These are phyloP conservation scores for Dicyrtomina minuta DNA, from an alignment of 2,888 invertebrate genomes.

Conservation along the genomic window DNA sequence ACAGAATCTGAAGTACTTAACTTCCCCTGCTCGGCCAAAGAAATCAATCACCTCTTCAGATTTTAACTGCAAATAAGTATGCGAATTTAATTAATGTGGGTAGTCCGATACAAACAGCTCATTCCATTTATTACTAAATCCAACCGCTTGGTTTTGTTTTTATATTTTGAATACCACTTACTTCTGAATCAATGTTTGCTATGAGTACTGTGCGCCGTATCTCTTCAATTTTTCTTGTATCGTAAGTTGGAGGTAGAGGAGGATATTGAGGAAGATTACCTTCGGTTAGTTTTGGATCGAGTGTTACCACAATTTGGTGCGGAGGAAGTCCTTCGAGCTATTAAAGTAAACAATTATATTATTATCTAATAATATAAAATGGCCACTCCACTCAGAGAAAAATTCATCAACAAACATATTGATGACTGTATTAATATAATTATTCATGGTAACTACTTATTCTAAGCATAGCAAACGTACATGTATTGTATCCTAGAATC, in stretches of 20 bases:
- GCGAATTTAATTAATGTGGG: too few species aligned
- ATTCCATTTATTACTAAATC: too few species aligned
- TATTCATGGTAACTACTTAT: too few species aligned
- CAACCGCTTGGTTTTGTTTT: not conserved
- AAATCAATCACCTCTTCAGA: constrained; percentile 85
- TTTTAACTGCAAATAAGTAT: constrained; percentile 54
- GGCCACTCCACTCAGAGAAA: too few species aligned
- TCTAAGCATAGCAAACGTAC: too few species aligned
- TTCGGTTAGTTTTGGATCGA: constrained; percentile 82
- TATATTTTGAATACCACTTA: constrained; percentile 39
- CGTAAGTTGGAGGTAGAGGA: constrained; percentile 80
- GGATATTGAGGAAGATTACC: constrained; percentile 88
- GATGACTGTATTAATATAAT: too few species aligned
- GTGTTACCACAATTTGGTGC: constrained; percentile 81
- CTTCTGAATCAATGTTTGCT: constrained; percentile 66
- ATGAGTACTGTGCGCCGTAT: constrained; percentile 89
- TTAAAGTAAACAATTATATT: constrained; percentile 26
- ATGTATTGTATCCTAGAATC: too few species aligned
- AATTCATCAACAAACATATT: constrained; percentile 25
- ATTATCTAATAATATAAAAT: not conserved
- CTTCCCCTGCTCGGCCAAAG: constrained; percentile 84
- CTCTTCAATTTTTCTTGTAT: constrained; percentile 89
- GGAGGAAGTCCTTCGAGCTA: constrained; percentile 75
- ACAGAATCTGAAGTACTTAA: constrained; percentile 91
- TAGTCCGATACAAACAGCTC: too few species aligned